A percentile compares a stretch with the other conserved stretches of the same genome.
Evolutionary conservation across 2,888 invertebrate species (phyloP).

Genomic region (Harmothoe impar): DNA sequence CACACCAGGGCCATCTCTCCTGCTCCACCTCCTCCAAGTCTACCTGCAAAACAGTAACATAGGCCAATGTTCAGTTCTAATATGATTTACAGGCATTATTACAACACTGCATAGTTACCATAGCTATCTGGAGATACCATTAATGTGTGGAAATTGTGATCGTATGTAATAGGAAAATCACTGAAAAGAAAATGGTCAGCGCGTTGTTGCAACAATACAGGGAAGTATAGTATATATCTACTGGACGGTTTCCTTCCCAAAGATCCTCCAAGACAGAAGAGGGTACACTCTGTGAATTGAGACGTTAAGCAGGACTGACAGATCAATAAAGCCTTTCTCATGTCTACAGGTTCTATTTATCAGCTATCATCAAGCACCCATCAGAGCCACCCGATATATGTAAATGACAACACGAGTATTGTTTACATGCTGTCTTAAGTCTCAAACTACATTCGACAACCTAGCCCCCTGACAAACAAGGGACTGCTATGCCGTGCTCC

Average conservation of each 20-base stretch:
- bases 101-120: no score
- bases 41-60: no score
- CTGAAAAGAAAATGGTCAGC: no score
- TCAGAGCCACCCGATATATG: conserved; percentile 34
- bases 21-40: not conserved
- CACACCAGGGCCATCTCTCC: not conserved
- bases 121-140: no score
- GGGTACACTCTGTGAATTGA: not conserved
- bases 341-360: conserved; percentile 12
- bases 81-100: no score
- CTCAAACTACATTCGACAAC: conserved; percentile 59
- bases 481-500: not conserved
- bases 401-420: conserved; percentile 49
- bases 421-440: conserved; percentile 37
- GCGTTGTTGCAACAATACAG: no score
- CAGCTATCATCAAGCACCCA: not conserved
- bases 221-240: no score
- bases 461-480: conserved; percentile 9
- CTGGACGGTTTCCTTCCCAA: not conserved
- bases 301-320: conserved; percentile 11
- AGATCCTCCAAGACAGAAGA: not conserved
- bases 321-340: conserved; percentile 28
- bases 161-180: no score
- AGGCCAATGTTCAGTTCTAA: no score
- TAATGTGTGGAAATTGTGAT: no score